Conservation (phyloP, 2,888 invertebrate species). For the Diarsia dahlii region DNA sequence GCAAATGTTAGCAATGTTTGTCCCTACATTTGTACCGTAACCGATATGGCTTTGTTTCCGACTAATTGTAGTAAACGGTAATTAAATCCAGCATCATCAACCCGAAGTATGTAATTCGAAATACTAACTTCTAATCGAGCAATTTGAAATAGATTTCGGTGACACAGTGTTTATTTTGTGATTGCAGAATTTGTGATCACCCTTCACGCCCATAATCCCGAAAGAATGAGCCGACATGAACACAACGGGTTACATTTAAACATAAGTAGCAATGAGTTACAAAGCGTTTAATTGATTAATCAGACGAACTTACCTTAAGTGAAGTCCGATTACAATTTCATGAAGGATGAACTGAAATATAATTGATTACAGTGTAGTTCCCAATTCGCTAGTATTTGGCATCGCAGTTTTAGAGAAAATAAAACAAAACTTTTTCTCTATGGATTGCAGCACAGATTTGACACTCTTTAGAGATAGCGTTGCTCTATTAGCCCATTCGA, state of each 20-base stretch:
- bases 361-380: too few relatives aligned
- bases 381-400: too few relatives aligned
- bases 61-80: conserved; percentile 24
- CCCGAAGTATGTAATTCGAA: conserved; percentile 24
- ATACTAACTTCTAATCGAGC: not conserved
- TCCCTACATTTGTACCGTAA: conserved; percentile 31
- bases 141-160: not conserved
- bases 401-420: too few relatives aligned
- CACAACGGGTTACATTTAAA: not conserved
- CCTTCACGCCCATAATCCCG: not conserved
- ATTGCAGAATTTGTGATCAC: not conserved
- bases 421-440: too few relatives aligned
- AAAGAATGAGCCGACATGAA: not conserved
- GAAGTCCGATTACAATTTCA: too few relatives aligned
- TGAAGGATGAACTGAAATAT: too few relatives aligned
- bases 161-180: not conserved
- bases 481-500: too few relatives aligned
- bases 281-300: too few relatives aligned
- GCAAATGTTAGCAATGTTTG: conserved; percentile 31
- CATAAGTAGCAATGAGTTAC: too few relatives aligned
- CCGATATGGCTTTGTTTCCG: conserved; percentile 42
- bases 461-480: too few relatives aligned
- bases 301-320: too few relatives aligned
- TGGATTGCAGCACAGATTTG: too few relatives aligned
- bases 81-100: conserved; percentile 37